Base-by-base conservation (phyloP, 2,888 invertebrate genomes). In the Matsumyia berberina region DNA sequence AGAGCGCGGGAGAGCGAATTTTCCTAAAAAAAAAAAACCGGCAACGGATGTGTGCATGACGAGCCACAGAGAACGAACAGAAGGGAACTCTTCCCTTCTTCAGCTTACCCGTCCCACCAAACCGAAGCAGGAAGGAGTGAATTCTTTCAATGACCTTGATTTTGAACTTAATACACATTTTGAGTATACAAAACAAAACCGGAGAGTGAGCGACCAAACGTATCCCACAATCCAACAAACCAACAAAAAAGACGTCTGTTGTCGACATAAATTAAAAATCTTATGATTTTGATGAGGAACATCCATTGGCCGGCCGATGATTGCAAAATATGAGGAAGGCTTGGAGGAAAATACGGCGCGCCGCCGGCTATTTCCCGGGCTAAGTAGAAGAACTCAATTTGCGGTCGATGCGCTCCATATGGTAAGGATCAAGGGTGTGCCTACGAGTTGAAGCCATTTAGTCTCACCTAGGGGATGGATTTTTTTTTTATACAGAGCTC, bases 261-360 rank as follows among this genome's bases (percentile, higher is more conserved):
- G 67, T 79, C 79, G 83, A 62, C 72, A 78, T 79, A 73, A 83
- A 79, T 73, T 73, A 42, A 55, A 57, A 69, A 55, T 69, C 72
- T 83, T 79, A 73, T 74, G 73, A 69, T 78, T 83, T 64, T 79
- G 79, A 83, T 73, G 73, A 79, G 77, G 51, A 79, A 79, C 79
- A 79, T 78, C 53, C 73, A 83, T 81, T 78, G 66, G 49, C 39
- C 66, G 31, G 37, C 53, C 42, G 83, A 69, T 79, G 79, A 73
- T 62, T 79, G 83, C 69, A 67, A 76, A 70, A 58, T 78, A 78
- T 67, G 67, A 42, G 67, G 33, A 17, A 62, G 42, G 11, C 29
- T 35, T n/a, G 33, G 42, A 24, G 24, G 24, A 24, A 4, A 24
- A 4, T 24, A 15, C 3, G 15, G 37, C 2, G 24, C 9, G 12